Conservation (phyloP, 2,797 vertebrate species). For the Intellagama lesueurii region DNA sequence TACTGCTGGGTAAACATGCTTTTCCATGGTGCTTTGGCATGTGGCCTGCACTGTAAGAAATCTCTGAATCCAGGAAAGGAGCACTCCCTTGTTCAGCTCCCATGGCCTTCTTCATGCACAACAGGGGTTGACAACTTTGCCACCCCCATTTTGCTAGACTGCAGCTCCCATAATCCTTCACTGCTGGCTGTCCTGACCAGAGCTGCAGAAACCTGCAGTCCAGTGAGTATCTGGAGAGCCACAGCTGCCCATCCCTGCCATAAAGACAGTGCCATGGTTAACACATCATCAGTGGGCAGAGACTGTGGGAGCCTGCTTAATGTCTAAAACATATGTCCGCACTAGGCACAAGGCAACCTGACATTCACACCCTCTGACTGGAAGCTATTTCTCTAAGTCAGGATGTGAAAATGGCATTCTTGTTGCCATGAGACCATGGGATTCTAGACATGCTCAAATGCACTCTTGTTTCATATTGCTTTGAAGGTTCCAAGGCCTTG, state of each 20-base stretch:
- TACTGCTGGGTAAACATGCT: background rate
- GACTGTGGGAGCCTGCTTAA: background rate
- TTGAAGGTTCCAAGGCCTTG: background rate
- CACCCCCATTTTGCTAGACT: background rate
- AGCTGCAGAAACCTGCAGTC: background rate
- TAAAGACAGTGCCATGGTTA: background rate
- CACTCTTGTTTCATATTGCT: background rate
- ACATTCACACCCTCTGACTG: background rate
- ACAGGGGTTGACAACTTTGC: background rate
- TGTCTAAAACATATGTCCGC: background rate
- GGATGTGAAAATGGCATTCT: no score
- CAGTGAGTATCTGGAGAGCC: background rate
- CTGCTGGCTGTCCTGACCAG: background rate
- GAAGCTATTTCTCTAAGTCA: background rate
- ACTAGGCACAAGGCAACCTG: background rate
- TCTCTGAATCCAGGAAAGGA: background rate
- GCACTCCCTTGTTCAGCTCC: background rate
- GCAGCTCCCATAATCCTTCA: background rate
- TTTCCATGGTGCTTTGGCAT: background rate
- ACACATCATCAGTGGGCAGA: background rate
- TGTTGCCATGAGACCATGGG: background rate
- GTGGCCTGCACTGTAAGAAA: background rate
- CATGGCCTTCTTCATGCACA: background rate
- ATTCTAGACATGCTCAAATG: background rate
- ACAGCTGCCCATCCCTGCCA: background rate